Evolutionary conservation across 2,113 vertebrate genomes (phyloP), one percentile per base, ranked within the genome.

Genomic region (Malurus elegans): DNA sequence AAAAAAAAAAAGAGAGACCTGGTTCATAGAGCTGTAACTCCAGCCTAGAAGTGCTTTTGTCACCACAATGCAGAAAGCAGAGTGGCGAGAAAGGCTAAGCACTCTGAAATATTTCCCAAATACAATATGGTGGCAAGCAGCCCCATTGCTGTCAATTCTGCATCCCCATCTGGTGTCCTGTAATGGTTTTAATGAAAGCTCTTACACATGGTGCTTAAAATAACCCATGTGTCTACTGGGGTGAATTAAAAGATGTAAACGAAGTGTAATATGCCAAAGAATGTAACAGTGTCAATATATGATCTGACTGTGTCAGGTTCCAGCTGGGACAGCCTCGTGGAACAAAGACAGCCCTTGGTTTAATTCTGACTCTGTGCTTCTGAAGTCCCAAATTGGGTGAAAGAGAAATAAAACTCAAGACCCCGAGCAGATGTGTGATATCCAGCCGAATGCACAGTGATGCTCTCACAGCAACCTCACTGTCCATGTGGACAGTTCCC

Each of bases 191-290:
- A 96, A 97, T 96, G 94, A 94, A 96, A 96, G 57, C 45, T 65
- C 56, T 85, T 91, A 70, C 74, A 79, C 78, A 13, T 88, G 95
- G 94, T 57, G 91, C 88, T 97, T 97, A 97, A 96, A 97, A 96
- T 93, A 88, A 95, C 73, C 94, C 96, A 69, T 91, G 85, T 95
- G 97, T 93, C 95, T 97, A 86, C 94, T 94, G 95, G 97, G 95
- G 89, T 97, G 93, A 96, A 96, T 97, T 94, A 96, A 96, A 97
- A 98, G 97, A 97, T 97, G 97, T 97, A 98, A 98, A 97, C 17
- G 83, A 87, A 95, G 95, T 97, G 95, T 97, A 97, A 97, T 96
- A 97, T 1, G 93, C 97, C 97, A 96, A 95, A 92, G 91, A 97
- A 97, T 97, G 93, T 98, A 97, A 98, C 60, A 90, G 93, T 90